Conservation (phyloP, 2,113 vertebrate species). For the Brachyistius frenatus region DNA sequence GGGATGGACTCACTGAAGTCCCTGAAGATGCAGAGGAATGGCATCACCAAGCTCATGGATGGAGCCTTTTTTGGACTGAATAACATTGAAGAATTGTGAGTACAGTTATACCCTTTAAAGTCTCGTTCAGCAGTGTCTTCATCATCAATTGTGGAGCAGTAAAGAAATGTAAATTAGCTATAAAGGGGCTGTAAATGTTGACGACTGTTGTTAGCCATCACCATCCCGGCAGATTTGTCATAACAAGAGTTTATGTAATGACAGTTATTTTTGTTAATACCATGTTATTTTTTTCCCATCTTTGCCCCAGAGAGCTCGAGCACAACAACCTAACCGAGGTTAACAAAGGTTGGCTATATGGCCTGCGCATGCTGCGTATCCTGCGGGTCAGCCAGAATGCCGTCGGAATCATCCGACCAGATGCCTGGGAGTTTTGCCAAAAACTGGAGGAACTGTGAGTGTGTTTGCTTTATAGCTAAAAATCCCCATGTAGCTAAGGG, state of each 20-base stretch:
- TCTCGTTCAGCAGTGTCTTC: not conserved
- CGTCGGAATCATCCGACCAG: conserved; percentile 91
- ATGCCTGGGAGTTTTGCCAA: conserved; percentile 99
- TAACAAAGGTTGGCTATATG: conserved; percentile 98
- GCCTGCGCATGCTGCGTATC: conserved; percentile 91
- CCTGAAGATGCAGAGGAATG: conserved; percentile 96
- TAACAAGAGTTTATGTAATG: not conserved
- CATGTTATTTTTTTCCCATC: conserved; percentile 2
- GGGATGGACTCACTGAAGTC: conserved; percentile 93
- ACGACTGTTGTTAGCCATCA: not conserved
- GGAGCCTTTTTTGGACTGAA: conserved; percentile 97
- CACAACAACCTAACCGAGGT: conserved; percentile 97
- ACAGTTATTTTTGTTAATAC: not conserved
- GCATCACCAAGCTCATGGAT: conserved; percentile 94
- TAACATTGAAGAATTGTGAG: conserved; percentile 91
- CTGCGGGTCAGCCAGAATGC: conserved; percentile 93
- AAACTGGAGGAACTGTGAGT: conserved; percentile 96
- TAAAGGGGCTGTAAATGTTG: too few species aligned
- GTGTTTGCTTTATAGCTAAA: conserved; percentile 30
- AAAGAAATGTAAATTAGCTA: not conserved
- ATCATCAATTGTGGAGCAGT: not conserved
- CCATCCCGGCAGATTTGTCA: not conserved
- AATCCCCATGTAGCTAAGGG: conserved; percentile 20
- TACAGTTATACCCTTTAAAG: conserved; percentile 26
- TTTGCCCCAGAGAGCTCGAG: conserved; percentile 90